Base-by-base conservation (phyloP, 2,113 vertebrate species). In the Stigmatopora argus region DNA sequence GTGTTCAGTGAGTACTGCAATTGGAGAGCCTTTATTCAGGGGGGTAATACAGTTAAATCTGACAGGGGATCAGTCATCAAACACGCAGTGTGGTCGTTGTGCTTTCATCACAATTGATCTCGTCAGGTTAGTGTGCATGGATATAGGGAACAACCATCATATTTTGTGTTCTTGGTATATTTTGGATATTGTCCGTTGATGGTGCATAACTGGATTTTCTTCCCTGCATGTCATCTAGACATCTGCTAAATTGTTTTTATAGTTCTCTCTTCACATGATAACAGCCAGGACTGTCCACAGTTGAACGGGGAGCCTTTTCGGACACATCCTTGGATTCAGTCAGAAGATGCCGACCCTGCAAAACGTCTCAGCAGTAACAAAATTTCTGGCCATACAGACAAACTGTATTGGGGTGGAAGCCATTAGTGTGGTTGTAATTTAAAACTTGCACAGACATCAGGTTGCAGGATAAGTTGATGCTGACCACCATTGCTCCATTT, bases 381-480 rank as follows among this genome's bases (percentile, higher is more conserved):
- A 41, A 34, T 13, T 17, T 38, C 57, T 59, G 57, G 31, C 56
- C 31, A 15, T 38, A 59, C 57, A 41, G 17, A 41, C 57, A 12
- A 31, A n/a, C 57, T 4, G 5, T 18, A 12, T 8, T 19, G 57
- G 57, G 57, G 34, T 41, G 31, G 57, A 59, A 41, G 57, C 34
- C 13, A 59, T 59, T 59, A 13, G 57, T 59, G 57, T 41, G 57
- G 35, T 59, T 41, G 57, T 59, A 41, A 59, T 41, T 59, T 41
- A 35, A 41, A 59, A 35, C 57, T 19, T 59, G 34, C 34, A 59
- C 57, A 41, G 38, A 59, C 57, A 59, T 59, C 35, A 41, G 35
- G 35, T 38, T 59, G 57, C 38, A 38, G 57, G 57, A 59, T 41
- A 59, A 59, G 35, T 19, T 19, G 38, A 59, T 18, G 18, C 18